Evolutionary conservation across 2,888 invertebrate species (phyloP).

Genomic region (Rhorus exstirpatorius): DNA sequence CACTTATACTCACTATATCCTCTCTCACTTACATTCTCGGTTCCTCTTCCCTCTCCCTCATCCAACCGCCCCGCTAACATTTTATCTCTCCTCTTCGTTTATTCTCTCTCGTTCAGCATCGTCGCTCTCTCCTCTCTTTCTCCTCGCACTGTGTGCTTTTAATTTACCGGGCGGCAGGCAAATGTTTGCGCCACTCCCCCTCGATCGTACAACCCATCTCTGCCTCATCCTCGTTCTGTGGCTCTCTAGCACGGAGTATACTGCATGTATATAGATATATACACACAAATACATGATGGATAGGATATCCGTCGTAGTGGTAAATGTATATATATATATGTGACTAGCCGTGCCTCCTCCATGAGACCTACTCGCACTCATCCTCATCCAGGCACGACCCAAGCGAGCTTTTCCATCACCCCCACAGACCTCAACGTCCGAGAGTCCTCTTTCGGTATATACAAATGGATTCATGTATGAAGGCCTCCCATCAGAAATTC

Average conservation of each 20-base stretch:
- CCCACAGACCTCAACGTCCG: slow-evolving; percentile 49
- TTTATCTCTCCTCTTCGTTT: slow-evolving; percentile 57
- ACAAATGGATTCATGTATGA: slow-evolving; percentile 17
- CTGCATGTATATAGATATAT: slow-evolving; percentile 27
- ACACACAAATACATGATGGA: slow-evolving; percentile 25
- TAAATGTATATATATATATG: slow-evolving; percentile 29
- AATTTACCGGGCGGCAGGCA: slow-evolving; percentile 86
- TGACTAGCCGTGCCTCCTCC: slow-evolving; percentile 55
- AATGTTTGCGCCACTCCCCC: slow-evolving; percentile 86
- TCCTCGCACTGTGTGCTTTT: slow-evolving; percentile 85
- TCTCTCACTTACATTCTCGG: slow-evolving; percentile 62
- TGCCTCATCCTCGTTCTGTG: slow-evolving; percentile 67
- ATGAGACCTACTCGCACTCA: slow-evolving; percentile 71
- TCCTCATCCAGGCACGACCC: slow-evolving; percentile 73
- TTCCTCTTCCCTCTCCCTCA: slow-evolving; percentile 28
- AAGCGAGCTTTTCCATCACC: slow-evolving; percentile 64
- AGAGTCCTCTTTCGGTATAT: slow-evolving; percentile 44
- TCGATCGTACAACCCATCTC: slow-evolving; percentile 83
- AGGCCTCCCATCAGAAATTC: slow-evolving; percentile 38
- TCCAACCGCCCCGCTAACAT: slow-evolving; percentile 38
- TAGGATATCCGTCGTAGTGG: slow-evolving; percentile 39
- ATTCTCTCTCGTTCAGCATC: slow-evolving; percentile 68
- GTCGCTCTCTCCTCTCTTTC: slow-evolving; percentile 78
- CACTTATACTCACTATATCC: slow-evolving; percentile 69
- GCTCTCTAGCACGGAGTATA: slow-evolving; percentile 62